Conservation (phyloP, 2,113 vertebrate species). For the Prionailurus viverrinus region DNA sequence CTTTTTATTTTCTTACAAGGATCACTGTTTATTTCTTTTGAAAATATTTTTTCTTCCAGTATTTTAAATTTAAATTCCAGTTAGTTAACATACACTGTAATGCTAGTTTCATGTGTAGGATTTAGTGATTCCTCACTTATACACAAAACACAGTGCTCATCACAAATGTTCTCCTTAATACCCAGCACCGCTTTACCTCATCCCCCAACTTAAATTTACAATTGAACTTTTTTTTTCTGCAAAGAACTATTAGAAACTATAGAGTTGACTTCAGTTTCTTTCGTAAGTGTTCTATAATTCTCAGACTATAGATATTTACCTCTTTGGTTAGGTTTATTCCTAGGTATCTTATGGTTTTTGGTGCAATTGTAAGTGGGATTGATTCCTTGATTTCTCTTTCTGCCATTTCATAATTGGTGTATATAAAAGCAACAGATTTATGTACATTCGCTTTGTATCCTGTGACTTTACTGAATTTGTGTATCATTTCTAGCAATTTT, state of each 20-base stretch:
- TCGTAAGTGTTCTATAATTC: background rate
- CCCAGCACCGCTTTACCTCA: too few species aligned
- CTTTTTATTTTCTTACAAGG: background rate
- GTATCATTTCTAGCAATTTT: background rate
- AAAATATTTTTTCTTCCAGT: background rate
- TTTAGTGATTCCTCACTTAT: background rate
- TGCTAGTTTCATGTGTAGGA: background rate
- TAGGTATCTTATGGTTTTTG: background rate
- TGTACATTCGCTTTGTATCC: background rate
- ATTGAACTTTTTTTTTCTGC: background rate
- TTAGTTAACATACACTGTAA: background rate
- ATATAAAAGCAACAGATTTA: background rate
- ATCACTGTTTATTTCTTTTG: background rate
- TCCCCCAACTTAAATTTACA: background rate
- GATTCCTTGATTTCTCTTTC: background rate
- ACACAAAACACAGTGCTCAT: background rate
- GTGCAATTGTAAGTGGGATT: background rate
- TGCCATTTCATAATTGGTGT: background rate
- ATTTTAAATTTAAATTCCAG: background rate
- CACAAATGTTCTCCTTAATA: background rate
- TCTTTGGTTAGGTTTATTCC: background rate
- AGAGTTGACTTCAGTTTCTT: background rate
- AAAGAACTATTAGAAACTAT: background rate
- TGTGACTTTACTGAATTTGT: background rate
- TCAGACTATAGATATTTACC: background rate